Percentiles rank a stretch among this genome's conserved stretches.
These are phyloP conservation scores for Platycnemis pennipes DNA, from an alignment of 2,888 invertebrate genomes.

Conservation along the genomic window DNA sequence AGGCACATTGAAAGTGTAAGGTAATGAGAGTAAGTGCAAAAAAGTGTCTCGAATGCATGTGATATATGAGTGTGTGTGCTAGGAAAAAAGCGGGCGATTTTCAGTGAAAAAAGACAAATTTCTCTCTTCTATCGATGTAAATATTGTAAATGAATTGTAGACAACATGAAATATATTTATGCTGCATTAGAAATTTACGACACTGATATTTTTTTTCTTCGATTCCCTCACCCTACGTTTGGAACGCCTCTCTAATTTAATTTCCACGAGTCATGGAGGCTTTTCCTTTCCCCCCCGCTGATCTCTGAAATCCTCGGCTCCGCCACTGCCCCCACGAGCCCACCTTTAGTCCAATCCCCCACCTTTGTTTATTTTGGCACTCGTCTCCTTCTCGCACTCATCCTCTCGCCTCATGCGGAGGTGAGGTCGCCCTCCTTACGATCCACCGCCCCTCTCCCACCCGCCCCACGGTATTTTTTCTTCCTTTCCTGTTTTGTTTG, in stretches of 20 bases:
- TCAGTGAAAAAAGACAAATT: conserved; percentile 52
- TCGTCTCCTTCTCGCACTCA: conserved; percentile 5
- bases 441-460: conserved; percentile 34
- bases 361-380: conserved; percentile 58
- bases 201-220: not conserved
- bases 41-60: conserved; percentile 31
- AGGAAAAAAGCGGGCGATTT: conserved; percentile 14
- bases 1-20: conserved; percentile 11
- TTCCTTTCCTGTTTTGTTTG: conserved; percentile 60
- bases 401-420: conserved; percentile 43
- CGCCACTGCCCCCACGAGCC: conserved; percentile 37
- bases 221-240: not conserved
- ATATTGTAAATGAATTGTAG: conserved; percentile 65
- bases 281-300: not conserved
- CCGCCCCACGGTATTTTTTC: not conserved
- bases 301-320: conserved; percentile 41
- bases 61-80: not conserved
- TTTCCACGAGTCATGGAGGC: not conserved
- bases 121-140: conserved; percentile 50
- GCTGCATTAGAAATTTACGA: conserved; percentile 55
- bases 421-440: conserved; percentile 63
- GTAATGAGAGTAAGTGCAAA: conserved; percentile 18
- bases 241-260: not conserved
- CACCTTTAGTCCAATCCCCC: conserved; percentile 43
- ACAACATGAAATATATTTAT: conserved; percentile 68